phyloP scores from a whole-genome alignment of 2,113 vertebrate genomes.

The Centropus unirufus region DNA sequence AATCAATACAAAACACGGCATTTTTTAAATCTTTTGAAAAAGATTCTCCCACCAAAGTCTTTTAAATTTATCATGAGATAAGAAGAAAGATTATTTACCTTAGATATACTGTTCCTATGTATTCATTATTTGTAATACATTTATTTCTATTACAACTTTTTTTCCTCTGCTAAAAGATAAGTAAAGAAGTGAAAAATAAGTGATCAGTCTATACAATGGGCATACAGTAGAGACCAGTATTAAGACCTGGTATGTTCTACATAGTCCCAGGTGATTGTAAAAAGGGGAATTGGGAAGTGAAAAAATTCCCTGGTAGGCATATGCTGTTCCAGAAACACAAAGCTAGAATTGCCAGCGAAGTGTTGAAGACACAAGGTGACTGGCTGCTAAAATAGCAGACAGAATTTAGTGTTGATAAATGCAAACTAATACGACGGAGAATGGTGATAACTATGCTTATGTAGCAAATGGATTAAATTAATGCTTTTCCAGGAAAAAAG shows the following conservation, averaged over 20 bases:
- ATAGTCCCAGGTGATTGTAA: background rate
- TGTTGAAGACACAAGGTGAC: background rate
- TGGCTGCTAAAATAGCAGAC: background rate
- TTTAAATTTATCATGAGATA: background rate
- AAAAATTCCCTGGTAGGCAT: background rate
- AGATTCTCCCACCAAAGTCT: background rate
- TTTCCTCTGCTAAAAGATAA: background rate
- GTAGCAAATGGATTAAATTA: background rate
- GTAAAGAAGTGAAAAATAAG: background rate
- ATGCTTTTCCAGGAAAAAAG: background rate
- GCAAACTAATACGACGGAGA: background rate
- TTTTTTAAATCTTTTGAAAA: background rate
- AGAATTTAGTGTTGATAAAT: background rate
- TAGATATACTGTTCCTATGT: background rate
- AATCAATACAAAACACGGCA: background rate
- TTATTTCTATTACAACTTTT: background rate
- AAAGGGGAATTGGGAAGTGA: background rate
- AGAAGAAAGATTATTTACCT: background rate
- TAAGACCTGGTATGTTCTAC: background rate
- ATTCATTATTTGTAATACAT: background rate
- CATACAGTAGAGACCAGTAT: background rate
- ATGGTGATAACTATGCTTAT: background rate
- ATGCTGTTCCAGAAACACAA: background rate
- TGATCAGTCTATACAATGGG: background rate
- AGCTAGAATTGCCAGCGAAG: background rate